Conservation (phyloP, 1,140 invertebrate species). For the Drosophila tani region DNA sequence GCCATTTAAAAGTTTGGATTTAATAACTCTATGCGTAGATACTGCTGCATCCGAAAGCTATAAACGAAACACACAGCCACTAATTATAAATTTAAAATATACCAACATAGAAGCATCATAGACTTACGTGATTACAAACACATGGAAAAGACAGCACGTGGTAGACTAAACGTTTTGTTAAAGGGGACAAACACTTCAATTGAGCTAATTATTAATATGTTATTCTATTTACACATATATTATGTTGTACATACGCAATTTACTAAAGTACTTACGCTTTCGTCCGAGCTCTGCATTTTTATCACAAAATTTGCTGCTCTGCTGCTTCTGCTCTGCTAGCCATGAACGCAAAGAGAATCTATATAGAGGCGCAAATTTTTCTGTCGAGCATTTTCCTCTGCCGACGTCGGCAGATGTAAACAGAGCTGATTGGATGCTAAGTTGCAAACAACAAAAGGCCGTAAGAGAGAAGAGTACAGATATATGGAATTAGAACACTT, state of each 20-base stretch:
- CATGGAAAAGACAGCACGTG: conserved; percentile 2
- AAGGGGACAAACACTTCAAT: too few relatives aligned
- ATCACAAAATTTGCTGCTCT: not conserved
- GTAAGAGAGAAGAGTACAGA: too few relatives aligned
- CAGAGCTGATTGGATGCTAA: too few relatives aligned
- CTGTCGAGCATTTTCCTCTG: too few relatives aligned
- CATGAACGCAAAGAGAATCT: too few relatives aligned
- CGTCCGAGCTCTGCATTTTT: conserved; percentile 1
- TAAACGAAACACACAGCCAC: conserved; percentile 4
- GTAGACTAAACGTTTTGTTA: not conserved
- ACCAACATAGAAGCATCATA: too few relatives aligned
- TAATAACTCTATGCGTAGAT: conserved; percentile 3
- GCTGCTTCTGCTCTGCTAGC: too few relatives aligned
- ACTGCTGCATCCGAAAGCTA: conserved; percentile 3
- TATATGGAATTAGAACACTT: too few relatives aligned
- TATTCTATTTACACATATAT: not conserved
- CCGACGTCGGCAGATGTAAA: too few relatives aligned
- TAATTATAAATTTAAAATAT: conserved; percentile 7
- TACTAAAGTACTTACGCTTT: conserved; percentile 8
- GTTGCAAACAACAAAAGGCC: too few relatives aligned
- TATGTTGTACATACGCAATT: conserved; percentile 11
- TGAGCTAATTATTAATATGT: not conserved
- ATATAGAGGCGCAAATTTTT: too few relatives aligned
- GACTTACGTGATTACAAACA: not conserved
- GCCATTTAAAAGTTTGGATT: conserved; percentile 12